These are phyloP conservation scores for Notiomystis cincta DNA, from an alignment of 2,113 vertebrate genomes.

Conservation along the genomic window DNA sequence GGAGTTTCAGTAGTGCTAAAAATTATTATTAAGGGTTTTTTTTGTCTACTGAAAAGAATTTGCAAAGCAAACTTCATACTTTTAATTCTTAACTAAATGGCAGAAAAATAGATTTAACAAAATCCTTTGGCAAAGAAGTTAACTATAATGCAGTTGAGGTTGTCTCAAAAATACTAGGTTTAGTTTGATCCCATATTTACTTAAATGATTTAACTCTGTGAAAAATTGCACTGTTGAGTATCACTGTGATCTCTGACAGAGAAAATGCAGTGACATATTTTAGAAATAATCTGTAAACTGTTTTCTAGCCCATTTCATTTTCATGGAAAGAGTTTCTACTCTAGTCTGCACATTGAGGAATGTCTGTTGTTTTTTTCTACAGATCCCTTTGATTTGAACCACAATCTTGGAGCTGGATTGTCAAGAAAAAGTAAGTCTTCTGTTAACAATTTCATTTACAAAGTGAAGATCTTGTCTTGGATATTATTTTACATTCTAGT, in stretches of 20 bases:
- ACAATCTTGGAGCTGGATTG: conserved; percentile 93
- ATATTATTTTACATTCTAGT: background rate
- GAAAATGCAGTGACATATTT: background rate
- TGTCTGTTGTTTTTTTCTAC: background rate
- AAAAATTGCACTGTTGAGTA: background rate
- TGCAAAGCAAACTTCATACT: background rate
- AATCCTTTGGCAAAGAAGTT: background rate
- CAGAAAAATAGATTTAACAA: background rate
- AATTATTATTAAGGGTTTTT: fast-evolving
- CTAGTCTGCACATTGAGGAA: background rate
- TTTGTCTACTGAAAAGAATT: background rate
- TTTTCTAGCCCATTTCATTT: background rate
- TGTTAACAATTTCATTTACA: background rate
- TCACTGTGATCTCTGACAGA: background rate
- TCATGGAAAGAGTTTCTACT: background rate
- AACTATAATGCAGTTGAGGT: background rate
- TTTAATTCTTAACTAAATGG: background rate
- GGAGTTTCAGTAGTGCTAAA: background rate
- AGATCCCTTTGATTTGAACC: conserved; percentile 97
- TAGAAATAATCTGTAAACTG: background rate
- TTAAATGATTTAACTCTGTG: background rate
- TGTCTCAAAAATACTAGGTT: background rate
- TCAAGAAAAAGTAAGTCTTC: conserved; percentile 89
- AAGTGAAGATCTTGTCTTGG: background rate
- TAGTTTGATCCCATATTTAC: background rate